Conservation (phyloP, 92 coral and sea anemone species). For the Porites cylindrica region DNA sequence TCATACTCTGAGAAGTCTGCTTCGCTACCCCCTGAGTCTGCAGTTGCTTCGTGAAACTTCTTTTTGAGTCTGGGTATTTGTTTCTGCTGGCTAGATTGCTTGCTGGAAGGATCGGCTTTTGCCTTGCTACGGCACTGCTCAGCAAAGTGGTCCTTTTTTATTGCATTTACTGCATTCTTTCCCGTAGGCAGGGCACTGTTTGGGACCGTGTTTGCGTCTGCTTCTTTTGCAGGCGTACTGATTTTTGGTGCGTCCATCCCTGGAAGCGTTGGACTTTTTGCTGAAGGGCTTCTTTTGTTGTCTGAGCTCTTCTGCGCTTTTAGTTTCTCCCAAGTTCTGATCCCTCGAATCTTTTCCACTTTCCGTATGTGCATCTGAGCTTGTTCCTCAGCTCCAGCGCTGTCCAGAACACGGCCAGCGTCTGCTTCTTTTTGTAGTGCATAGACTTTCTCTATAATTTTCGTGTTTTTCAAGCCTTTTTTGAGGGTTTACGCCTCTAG, state of each 20-base stretch:
- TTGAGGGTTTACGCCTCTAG: constrained; percentile 74
- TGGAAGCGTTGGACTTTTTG: constrained; percentile 64
- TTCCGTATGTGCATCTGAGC: constrained; percentile 72
- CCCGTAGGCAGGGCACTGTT: constrained; percentile 70
- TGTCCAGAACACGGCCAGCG: constrained; percentile 73
- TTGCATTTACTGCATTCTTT: constrained; percentile 77
- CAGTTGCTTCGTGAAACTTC: constrained; percentile 68
- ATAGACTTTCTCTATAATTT: constrained; percentile 79
- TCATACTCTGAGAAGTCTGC: constrained; percentile 72
- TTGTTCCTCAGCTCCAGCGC: constrained; percentile 85
- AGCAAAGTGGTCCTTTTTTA: constrained; percentile 75
- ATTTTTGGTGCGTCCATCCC: constrained; percentile 59
- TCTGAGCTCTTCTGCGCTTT: constrained; percentile 79
- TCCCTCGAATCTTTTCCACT: constrained; percentile 79
- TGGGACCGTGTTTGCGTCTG: constrained; percentile 74
- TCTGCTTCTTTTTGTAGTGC: constrained; percentile 75
- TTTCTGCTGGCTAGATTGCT: constrained; percentile 67
- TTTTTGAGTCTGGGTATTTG: constrained; percentile 64
- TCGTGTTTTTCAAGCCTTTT: constrained; percentile 69
- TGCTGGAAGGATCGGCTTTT: constrained; percentile 42
- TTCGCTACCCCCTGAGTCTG: constrained; percentile 63
- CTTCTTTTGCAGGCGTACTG: constrained; percentile 69
- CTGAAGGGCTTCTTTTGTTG: constrained; percentile 73
- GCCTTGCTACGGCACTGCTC: constrained; percentile 69
- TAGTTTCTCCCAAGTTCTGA: constrained; percentile 80